Evolutionary conservation across 1,140 invertebrate species (phyloP).

Genomic region (Trachymyrmex septentrionalis): DNA sequence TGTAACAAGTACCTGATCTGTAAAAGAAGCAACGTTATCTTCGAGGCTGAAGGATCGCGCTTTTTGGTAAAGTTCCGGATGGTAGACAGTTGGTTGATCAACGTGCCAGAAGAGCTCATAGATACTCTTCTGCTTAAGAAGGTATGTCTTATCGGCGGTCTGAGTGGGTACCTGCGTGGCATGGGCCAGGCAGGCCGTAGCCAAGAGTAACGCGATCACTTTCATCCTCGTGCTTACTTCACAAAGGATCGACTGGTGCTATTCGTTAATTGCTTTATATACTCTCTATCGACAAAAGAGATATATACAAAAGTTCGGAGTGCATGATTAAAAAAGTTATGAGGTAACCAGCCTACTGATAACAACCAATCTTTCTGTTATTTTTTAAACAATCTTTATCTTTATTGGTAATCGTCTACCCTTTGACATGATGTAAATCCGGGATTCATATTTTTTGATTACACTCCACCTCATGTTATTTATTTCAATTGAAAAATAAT

Average conservation of each 20-base stretch:
- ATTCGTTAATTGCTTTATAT: constrained; percentile 58
- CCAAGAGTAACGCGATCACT: constrained; percentile 63
- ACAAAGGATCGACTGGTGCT: neutral
- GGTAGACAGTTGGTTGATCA: constrained; percentile 86
- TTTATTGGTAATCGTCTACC: constrained; percentile 53
- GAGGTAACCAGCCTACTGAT: constrained; percentile 38
- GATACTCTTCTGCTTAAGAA: constrained; percentile 88
- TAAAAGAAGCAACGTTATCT: constrained; percentile 85
- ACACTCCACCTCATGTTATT: neutral
- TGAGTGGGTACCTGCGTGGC: constrained; percentile 84
- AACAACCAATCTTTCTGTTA: constrained; percentile 16
- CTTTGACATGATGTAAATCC: constrained; percentile 48
- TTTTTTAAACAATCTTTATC: constrained; percentile 64
- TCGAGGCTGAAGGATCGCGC: constrained; percentile 87
- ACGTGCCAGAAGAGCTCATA: constrained; percentile 88
- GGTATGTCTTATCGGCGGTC: constrained; percentile 85
- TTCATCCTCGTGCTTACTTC: constrained; percentile 61
- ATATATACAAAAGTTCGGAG: constrained; percentile 27
- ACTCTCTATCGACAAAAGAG: neutral
- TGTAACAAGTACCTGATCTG: constrained; percentile 72
- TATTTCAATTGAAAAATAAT: neutral
- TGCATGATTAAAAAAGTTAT: neutral
- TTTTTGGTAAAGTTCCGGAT: constrained; percentile 85
- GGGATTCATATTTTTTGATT: neutral
- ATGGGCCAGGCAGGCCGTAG: constrained; percentile 64